Evolutionary conservation across 37 sponge, comb jelly and placozoan genomes (phyloP), one percentile per base, ranked within the genome.

Genomic region (Diacarnus erythraeanus): DNA sequence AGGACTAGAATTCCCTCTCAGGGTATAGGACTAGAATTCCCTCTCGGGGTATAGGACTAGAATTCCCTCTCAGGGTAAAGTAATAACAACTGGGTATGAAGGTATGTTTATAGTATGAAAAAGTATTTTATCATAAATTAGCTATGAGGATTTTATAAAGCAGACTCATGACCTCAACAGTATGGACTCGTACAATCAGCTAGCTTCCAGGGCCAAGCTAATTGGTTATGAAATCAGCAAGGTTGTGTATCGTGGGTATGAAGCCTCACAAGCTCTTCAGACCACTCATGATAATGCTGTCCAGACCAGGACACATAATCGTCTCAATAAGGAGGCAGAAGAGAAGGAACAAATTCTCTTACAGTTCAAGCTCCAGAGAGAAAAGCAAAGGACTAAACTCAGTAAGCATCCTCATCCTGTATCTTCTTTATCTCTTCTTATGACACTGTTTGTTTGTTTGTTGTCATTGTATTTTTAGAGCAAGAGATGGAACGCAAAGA

Each of bases 91-190:
- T n/a, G n/a, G n/a, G n/a, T n/a, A n/a, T n/a, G n/a, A n/a, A n/a
- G n/a, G n/a, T n/a, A n/a, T n/a, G n/a, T n/a, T n/a, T n/a, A n/a
- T n/a, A n/a, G n/a, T n/a, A n/a, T n/a, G n/a, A n/a, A n/a, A n/a
- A n/a, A n/a, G n/a, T n/a, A n/a, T n/a, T n/a, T n/a, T n/a, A n/a
- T 47, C 51, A 47, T 47, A 34, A 12, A 33, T 22, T 72, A 89
- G 91, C 42, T 93, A 89, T 73, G 86, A 84, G 35, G 94, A 89
- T 68, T 90, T 94, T 51, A 83, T 88, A 15, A 75, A 90, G 66
- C 84, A 90, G 69, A 90, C 94, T 3, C 60, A 79, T 47, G 81
- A 81, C 22, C 85, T 94, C 20, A 90, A 76, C 80, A 71, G 60
- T 15, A 59, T 90, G 60, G 76, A 78, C 22, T 76, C 88, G 20